Base-by-base conservation (phyloP, 1,140 invertebrate genomes). In the Megalopta genalis region DNA sequence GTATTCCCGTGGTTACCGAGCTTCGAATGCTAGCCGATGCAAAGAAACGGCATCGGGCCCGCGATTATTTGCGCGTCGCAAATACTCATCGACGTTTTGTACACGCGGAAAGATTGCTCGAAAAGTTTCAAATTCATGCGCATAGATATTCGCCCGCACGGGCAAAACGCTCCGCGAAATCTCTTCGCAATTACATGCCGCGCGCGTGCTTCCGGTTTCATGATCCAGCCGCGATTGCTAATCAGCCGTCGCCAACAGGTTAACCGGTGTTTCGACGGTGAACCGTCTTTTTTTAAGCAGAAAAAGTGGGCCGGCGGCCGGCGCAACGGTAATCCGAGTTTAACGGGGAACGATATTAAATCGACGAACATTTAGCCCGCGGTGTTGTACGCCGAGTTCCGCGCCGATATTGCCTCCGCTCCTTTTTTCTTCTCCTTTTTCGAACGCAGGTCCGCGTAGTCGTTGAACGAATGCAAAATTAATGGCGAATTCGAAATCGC, bases 341-440 rank as follows among this genome's bases (percentile, higher is more conserved):
- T 64, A 71, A 77, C 21, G 32, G 63, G 18, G 9, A 77, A 18
- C 66, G 76, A 64, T 54, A 32, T 77, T 54, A 54, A 6, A 77
- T 64, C 3, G 76, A 54, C 27, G n/a, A n/a, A 52, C 21, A n/a
- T 68, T 14, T 6, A 4, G 2, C 18, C 18, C 52, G 1, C 25
- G 7, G 23, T 62, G 49, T 54, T 9, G 39, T 10, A 42, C 54
- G 5, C 16, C 32, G 32, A 69, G 9, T 25, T 42, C 23, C 21
- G 0, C 7, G 0, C 23, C 21, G 46, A 25, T 27, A 16, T 25
- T 1, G 16, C 18, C 21, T 27, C 27, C n/a, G 16, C 5, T 42
- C 8, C 37, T 74, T 21, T 6, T 42, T 0, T 25, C 1, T 42
- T 8, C 37, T 74, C 18, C 7, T 42, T 0, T 25, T 46, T 60